Percentiles rank a stretch among this genome's conserved stretches.
phyloP scores from a whole-genome alignment of 2,797 vertebrate genomes.

The Artibeus jamaicensis region DNA sequence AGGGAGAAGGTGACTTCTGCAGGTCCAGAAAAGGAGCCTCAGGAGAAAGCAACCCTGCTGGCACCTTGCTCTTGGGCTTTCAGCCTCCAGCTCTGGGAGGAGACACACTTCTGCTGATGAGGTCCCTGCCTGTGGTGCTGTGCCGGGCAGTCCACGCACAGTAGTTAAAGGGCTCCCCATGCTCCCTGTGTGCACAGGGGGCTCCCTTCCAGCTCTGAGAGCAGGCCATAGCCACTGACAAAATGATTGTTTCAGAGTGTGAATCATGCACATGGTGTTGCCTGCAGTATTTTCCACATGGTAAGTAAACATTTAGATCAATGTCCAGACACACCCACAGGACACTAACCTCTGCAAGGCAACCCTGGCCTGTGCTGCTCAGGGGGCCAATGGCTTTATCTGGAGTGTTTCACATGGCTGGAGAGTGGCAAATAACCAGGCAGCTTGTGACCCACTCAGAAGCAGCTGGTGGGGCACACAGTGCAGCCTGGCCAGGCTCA shows the following conservation, averaged over 20 bases:
- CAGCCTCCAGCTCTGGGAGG: neutral
- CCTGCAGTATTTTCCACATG: accelerated
- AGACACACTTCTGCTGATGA: neutral
- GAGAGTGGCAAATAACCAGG: neutral
- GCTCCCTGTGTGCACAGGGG: neutral
- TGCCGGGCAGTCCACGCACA: neutral
- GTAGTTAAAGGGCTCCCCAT: neutral
- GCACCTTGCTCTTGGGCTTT: neutral
- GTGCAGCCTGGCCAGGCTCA: neutral
- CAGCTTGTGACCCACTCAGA: neutral
- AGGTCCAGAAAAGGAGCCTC: neutral
- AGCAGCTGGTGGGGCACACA: neutral
- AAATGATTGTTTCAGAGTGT: neutral
- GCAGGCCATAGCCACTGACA: neutral
- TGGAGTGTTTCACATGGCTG: neutral
- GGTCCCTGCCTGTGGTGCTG: neutral
- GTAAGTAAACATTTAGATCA: neutral
- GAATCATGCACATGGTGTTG: neutral
- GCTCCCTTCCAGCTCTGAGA: neutral
- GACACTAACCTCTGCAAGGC: neutral
- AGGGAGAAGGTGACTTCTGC: neutral
- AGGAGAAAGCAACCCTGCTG: neutral
- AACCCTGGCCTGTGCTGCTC: neutral
- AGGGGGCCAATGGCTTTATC: neutral
- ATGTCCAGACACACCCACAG: accelerated